phyloP scores from a whole-genome alignment of 2,113 vertebrate species.

The Notothenia coriiceps region DNA sequence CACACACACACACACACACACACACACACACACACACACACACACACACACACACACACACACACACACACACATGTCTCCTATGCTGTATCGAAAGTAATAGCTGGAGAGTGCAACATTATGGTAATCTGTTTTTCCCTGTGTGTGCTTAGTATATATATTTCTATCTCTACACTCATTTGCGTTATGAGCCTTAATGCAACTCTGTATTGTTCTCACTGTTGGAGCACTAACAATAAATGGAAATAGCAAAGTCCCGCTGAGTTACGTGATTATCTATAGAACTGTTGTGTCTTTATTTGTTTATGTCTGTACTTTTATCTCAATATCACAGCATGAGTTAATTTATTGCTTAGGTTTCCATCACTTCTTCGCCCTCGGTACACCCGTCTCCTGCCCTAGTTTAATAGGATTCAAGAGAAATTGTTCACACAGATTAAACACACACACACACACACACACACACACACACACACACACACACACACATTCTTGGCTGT shows the following conservation, averaged over 20 bases:
- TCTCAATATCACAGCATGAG: neutral
- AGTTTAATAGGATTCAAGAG: neutral
- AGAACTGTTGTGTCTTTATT: constrained; percentile 17
- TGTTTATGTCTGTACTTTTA: constrained; percentile 11
- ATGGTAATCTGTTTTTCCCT: constrained; percentile 35
- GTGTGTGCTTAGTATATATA: constrained; percentile 10
- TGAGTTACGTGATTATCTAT: constrained; percentile 34
- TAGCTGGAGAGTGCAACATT: constrained; percentile 43
- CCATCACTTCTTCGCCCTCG: neutral
- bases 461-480: no score
- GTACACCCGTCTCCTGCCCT: neutral
- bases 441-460: neutral
- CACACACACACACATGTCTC: constrained; percentile 18
- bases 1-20: constrained; percentile 21
- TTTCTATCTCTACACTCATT: constrained; percentile 41
- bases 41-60: neutral
- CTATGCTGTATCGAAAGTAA: constrained; percentile 47
- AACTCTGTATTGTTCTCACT: constrained; percentile 34
- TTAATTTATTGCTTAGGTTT: constrained; percentile 10
- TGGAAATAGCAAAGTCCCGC: constrained; percentile 38
- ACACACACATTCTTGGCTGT: neutral
- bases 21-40: constrained; percentile 24
- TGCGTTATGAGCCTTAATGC: constrained; percentile 41
- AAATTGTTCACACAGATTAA: neutral
- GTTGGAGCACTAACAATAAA: constrained; percentile 44